Conservation (phyloP, 35 echinoderm and acorn worm genomes). For the Lytechinus pictus region DNA sequence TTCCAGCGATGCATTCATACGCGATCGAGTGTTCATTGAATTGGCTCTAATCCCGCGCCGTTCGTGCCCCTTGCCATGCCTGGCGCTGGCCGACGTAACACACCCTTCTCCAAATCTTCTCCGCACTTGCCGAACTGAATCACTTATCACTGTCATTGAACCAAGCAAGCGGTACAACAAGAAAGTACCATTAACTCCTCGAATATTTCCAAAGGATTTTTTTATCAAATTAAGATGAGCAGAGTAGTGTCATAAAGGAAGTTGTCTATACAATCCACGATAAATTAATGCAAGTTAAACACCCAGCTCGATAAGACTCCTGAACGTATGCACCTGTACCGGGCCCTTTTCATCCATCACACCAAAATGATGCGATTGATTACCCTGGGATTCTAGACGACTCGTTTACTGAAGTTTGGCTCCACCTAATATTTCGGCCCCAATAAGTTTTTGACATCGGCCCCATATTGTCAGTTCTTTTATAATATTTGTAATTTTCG, state of each 20-base stretch:
- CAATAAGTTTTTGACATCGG: not conserved
- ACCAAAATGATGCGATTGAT: not conserved
- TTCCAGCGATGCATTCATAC: not conserved
- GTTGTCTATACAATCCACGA: not conserved
- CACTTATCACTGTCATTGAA: no score
- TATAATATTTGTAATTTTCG: no score
- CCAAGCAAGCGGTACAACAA: not conserved
- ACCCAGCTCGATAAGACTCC: not conserved
- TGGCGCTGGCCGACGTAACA: not conserved
- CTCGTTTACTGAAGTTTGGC: not conserved
- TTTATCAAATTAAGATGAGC: not conserved
- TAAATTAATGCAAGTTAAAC: not conserved
- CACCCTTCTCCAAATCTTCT: constrained; percentile 17
- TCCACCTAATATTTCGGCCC: not conserved
- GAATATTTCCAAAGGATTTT: not conserved
- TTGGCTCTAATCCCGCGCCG: not conserved
- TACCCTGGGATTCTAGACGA: not conserved
- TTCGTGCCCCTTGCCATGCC: not conserved
- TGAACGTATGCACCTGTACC: not conserved
- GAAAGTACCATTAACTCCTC: not conserved
- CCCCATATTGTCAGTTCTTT: not conserved
- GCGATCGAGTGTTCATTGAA: not conserved
- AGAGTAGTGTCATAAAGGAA: not conserved
- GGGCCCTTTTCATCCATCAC: not conserved
- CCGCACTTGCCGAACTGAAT: not conserved